Base-by-base conservation (phyloP, 2,797 vertebrate genomes). In the Silurus aristotelis region DNA sequence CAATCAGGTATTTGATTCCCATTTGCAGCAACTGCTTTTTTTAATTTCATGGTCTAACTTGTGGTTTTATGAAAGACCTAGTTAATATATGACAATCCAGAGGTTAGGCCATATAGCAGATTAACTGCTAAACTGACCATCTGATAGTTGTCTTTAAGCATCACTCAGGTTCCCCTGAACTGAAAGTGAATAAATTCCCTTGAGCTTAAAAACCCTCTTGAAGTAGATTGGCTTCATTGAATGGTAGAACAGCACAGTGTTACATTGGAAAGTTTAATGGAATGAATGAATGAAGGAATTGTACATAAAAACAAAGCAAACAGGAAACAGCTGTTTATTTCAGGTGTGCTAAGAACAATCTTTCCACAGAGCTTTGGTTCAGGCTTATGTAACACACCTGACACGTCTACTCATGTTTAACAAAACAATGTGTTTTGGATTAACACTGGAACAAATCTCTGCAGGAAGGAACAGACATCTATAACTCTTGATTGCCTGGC, bases 71-170 rank as follows among this genome's bases (percentile, higher is more conserved):
- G 70, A 72, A 43, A 72, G 43, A 72, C 7, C 1, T 38, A 70
- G 20, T 72, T 72, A n/a, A 6, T 48, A 43, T 72, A 10, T 72
- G 43, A 48, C 70, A 72, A 72, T 72, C 70, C 70, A 72, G 43
- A 48, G 4, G 9, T 72, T 72, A 43, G 38, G 10, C 20, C 70
- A 72, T 43, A 5, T 20, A 48, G 20, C 43, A 48, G 22, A n/a
- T 5, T 22, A 68, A 12, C 15, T 19, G 1, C 31, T 19, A 43
- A 68, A 38, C 14, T 2, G 27, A 20, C 19, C 68, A 48, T 72
- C 43, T 72, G 19, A 72, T 43, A 71, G 9, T 38, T 22, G 68
- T 46, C 4, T 71, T 46, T 1, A 71, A 46, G 43, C 9, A 48
- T 72, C 12, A 72, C 10, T 68, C 27, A 68, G 6, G 2, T 48